Conservation (phyloP, 2,888 invertebrate species). For the Dynastes tityus region DNA sequence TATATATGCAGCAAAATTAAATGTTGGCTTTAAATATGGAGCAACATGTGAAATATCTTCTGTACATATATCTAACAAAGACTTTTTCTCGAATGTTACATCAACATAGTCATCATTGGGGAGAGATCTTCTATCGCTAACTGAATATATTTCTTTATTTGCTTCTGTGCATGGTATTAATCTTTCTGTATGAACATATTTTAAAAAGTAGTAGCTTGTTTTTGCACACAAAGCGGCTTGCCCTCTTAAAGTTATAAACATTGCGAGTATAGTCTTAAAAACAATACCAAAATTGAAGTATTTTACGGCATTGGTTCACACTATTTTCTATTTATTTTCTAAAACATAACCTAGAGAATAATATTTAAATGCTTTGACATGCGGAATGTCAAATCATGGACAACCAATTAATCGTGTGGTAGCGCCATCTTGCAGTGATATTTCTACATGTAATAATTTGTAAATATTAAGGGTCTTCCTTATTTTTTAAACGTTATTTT, state of each 20-base stretch:
- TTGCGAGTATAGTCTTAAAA: background rate
- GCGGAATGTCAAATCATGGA: too few species aligned
- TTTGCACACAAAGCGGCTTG: slow-evolving; percentile 3
- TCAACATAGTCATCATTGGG: slow-evolving; percentile 40
- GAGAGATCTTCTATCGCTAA: slow-evolving; percentile 43
- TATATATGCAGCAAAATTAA: slow-evolving; percentile 90
- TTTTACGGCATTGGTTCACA: background rate
- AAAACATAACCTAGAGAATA: too few species aligned
- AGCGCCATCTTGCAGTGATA: background rate
- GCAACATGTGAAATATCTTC: slow-evolving; percentile 77
- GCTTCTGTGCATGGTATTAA: background rate
- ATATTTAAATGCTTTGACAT: too few species aligned
- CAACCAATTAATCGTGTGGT: background rate
- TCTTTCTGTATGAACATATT: slow-evolving; percentile 7
- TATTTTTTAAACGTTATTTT: too few species aligned
- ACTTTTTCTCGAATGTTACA: slow-evolving; percentile 51
- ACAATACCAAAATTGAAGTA: background rate
- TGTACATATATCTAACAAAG: slow-evolving; percentile 65
- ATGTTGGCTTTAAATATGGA: slow-evolving; percentile 77
- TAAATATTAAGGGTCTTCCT: too few species aligned
- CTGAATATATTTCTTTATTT: background rate
- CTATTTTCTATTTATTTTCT: background rate
- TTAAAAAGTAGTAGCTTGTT: background rate
- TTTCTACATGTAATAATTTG: too few species aligned
- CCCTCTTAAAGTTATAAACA: background rate